phyloP scores from a whole-genome alignment of 2,113 vertebrate genomes.

The Thunnus maccoyii region DNA sequence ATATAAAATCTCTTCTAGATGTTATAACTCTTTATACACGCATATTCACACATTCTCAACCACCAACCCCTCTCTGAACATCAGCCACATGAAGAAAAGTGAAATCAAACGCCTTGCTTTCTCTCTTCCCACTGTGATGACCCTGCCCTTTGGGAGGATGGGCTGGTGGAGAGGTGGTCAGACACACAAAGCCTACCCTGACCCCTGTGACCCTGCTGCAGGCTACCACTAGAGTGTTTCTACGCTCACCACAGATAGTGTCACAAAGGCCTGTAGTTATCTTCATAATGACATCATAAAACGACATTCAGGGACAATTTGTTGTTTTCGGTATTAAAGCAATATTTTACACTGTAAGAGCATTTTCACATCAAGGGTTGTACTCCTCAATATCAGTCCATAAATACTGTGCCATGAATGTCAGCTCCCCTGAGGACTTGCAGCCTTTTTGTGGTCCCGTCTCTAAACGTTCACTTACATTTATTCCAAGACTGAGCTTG shows the following conservation, averaged over 20 bases:
- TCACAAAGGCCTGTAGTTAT: constrained; percentile 33
- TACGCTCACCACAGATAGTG: constrained; percentile 12
- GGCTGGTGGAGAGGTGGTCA: constrained; percentile 26
- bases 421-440: not conserved
- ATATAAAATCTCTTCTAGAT: not conserved
- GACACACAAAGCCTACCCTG: constrained; percentile 60
- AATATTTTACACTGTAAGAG: constrained; percentile 41
- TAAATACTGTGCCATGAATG: constrained; percentile 26
- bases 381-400: constrained; percentile 2
- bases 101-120: not conserved
- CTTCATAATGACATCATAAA: constrained; percentile 40
- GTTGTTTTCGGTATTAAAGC: constrained; percentile 50
- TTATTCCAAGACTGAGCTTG: constrained; percentile 1
- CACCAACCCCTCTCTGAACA: not conserved
- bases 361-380: constrained; percentile 22
- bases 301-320: constrained; percentile 27
- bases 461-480: constrained; percentile 17
- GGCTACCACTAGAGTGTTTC: constrained; percentile 11
- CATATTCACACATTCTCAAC: not conserved
- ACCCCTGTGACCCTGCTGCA: constrained; percentile 55
- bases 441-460: constrained; percentile 7
- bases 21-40: not conserved
- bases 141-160: constrained; percentile 51
- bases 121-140: not conserved
- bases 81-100: constrained; percentile 7